Conservation (phyloP, 1,140 invertebrate genomes). For the Gryon sp. region DNA sequence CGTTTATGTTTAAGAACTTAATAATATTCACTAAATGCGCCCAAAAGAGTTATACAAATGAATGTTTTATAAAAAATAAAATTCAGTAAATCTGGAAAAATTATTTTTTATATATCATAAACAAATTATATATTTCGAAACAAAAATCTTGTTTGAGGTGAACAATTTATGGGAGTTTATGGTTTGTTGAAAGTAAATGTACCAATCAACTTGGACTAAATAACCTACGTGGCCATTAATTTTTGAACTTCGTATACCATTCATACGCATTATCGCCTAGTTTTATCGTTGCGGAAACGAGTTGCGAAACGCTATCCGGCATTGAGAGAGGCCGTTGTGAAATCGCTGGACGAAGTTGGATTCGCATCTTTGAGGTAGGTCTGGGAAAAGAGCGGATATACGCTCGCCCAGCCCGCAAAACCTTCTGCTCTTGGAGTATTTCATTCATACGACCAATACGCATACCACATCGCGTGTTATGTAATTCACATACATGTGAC, state of each 20-base stretch:
- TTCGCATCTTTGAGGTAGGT: slow-evolving; percentile 73
- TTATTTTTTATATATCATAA: background rate
- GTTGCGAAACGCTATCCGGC: slow-evolving; percentile 58
- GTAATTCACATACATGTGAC: slow-evolving; percentile 65
- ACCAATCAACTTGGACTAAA: slow-evolving; percentile 13
- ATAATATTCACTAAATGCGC: too few relatives aligned
- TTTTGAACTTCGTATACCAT: slow-evolving; percentile 54
- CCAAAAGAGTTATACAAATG: too few relatives aligned
- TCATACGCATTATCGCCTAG: slow-evolving; percentile 59
- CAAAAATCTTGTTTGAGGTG: too few relatives aligned
- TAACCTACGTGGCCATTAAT: slow-evolving; percentile 38
- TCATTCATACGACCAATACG: slow-evolving; percentile 72
- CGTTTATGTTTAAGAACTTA: too few relatives aligned
- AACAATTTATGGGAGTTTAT: too few relatives aligned
- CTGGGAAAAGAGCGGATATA: slow-evolving; percentile 67
- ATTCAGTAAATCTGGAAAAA: background rate
- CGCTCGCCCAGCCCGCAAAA: slow-evolving; percentile 60
- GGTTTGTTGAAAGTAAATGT: background rate
- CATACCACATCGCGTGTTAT: slow-evolving; percentile 71
- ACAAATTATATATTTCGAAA: background rate
- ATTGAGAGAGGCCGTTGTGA: slow-evolving; percentile 39
- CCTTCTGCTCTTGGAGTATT: slow-evolving; percentile 61
- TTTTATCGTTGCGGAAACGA: slow-evolving; percentile 61
- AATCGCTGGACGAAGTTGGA: slow-evolving; percentile 63
- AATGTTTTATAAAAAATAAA: too few relatives aligned